Percentiles rank a stretch among this genome's conserved stretches.
Evolutionary conservation across 2,113 vertebrate genomes (phyloP).

Genomic region (Dolichallabes microphthalmus): DNA sequence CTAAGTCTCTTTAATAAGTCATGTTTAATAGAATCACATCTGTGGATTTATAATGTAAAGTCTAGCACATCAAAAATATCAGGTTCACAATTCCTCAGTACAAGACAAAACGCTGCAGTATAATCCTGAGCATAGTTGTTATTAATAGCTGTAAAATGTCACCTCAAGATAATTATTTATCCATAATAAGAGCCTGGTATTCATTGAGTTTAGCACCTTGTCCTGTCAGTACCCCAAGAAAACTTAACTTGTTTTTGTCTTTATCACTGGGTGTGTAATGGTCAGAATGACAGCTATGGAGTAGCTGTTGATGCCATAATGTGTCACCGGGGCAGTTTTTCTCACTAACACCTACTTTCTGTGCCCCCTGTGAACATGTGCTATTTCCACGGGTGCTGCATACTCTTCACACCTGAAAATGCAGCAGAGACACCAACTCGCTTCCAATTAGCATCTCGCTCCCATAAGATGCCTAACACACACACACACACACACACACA

Average conservation of each 20-base stretch:
- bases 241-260: slow-evolving; percentile 30
- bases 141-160: slow-evolving; percentile 5
- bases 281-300: slow-evolving; percentile 38
- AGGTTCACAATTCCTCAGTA: neutral
- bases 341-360: slow-evolving; percentile 36
- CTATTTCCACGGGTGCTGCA: slow-evolving; percentile 81
- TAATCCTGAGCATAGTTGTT: neutral
- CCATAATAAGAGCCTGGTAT: slow-evolving; percentile 8
- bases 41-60: neutral
- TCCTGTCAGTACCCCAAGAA: slow-evolving; percentile 26
- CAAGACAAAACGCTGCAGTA: neutral
- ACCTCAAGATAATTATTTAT: slow-evolving; percentile 24
- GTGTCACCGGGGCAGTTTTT: slow-evolving; percentile 42
- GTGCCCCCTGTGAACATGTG: slow-evolving; percentile 53
- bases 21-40: neutral
- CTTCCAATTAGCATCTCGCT: slow-evolving; percentile 80
- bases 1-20: neutral
- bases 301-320: slow-evolving; percentile 45
- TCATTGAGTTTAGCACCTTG: slow-evolving; percentile 35
- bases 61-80: neutral
- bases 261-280: slow-evolving; percentile 12
- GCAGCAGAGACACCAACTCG: slow-evolving; percentile 76
- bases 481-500: slow-evolving; percentile 10
- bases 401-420: slow-evolving; percentile 78
- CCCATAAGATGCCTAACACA: slow-evolving; percentile 62